Evolutionary conservation across 1,140 invertebrate genomes (phyloP).

Genomic region (Zaprionus ornatus): DNA sequence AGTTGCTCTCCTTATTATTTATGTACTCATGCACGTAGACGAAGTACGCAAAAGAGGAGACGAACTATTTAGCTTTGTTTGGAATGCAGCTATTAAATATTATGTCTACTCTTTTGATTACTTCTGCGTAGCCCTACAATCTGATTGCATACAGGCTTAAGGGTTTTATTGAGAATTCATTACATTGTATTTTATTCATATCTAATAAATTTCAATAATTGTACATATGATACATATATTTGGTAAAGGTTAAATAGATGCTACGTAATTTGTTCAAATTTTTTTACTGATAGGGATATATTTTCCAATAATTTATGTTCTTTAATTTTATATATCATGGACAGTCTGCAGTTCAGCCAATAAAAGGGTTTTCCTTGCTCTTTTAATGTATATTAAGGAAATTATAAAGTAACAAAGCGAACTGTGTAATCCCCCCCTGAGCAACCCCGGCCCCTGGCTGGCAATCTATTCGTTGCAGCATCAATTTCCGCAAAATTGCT

Average conservation of each 20-base stretch:
- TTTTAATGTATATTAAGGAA: constrained; percentile 40
- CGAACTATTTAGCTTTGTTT: not conserved
- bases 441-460: not conserved
- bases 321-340: not conserved
- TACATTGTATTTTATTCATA: no score
- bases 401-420: not conserved
- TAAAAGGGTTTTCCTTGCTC: not conserved
- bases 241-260: no score
- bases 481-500: constrained; percentile 76
- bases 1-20: not conserved
- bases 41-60: not conserved
- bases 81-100: not conserved
- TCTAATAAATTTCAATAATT: no score
- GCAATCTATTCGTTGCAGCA: constrained; percentile 44
- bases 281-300: no score
- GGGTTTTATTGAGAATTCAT: no score
- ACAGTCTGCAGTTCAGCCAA: not conserved
- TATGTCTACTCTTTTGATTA: not conserved
- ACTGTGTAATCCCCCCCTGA: no score
- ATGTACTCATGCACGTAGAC: not conserved
- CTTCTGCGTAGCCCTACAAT: not conserved
- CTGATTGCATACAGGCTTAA: not conserved
- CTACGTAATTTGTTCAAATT: no score
- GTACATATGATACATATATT: no score
- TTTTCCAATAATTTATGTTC: no score